Base-by-base conservation (phyloP, 2,797 vertebrate species). In the Acropternis orthonyx region DNA sequence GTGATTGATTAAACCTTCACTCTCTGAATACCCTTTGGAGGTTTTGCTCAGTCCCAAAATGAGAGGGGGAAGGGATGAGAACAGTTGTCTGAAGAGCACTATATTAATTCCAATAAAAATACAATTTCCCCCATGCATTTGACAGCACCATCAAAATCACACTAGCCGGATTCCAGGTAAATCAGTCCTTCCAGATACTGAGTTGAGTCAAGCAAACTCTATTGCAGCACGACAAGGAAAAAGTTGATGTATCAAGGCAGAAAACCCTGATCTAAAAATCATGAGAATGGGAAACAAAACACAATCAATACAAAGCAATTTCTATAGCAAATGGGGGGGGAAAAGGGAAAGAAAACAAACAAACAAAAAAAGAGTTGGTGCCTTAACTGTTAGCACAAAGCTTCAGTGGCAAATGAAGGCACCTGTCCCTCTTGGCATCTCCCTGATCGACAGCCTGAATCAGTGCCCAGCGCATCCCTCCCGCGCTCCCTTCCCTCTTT, bases 181-280 rank as follows among this genome's bases (percentile, higher is more conserved):
- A 87, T 37, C 79, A 91, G 56, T 69, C 89, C 83, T 95, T 95
- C 88, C 72, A 85, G 88, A 91, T 14, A 68, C 56, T 24, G 54
- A 65, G 94, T 17, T 72, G 93, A 96, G 86, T 84, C 87, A 94
- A 54, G 72, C 74, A 89, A 97, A 97, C 82, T 95, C 93, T 76
- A 39, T 66, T 55, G 87, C 90, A 91, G 94, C 91, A 92, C n/a
- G 1, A 68, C 14, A 58, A 91, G 26, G 48, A 93, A 95, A 97
- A 96, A 97, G 96, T 97, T 97, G 89, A 92, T 66, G 34, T 34
- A 82, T 63, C 78, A 63, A 85, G 54, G 79, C 80, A 89, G 84
- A 92, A 92, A 62, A 3, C 39, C 78, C 85, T 46, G 34, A 85
- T 93, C 61, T 85, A 88, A 93, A 89, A 96, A 93, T 75, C 81